These are phyloP conservation scores for Matsumyia berberina DNA, from an alignment of 2,888 invertebrate species.

Conservation along the genomic window DNA sequence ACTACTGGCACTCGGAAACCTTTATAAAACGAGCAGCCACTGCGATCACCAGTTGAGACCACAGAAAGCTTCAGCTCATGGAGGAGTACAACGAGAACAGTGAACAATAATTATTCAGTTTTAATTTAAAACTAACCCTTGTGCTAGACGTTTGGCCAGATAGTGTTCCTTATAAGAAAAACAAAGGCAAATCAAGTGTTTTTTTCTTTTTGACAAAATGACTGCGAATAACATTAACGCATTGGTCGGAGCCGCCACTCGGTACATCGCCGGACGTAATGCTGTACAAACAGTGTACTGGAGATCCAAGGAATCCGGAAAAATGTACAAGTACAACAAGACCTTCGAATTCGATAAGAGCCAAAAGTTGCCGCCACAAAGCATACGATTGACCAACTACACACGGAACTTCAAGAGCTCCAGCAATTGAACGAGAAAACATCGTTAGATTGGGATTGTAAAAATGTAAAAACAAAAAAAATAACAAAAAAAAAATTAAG, in stretches of 20 bases:
- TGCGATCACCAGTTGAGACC: conserved; percentile 55
- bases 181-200: conserved; percentile 9
- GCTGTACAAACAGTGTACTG: conserved; percentile 92
- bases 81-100: conserved; percentile 32
- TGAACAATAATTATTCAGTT: conserved; percentile 11
- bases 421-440: conserved; percentile 15
- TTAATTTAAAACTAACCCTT: not conserved
- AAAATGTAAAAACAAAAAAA: conserved; percentile 21
- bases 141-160: not conserved
- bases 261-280: conserved; percentile 90
- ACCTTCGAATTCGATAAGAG: conserved; percentile 86
- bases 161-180: conserved; percentile 15
- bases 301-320: conserved; percentile 86
- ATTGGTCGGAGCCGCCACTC: conserved; percentile 89
- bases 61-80: conserved; percentile 63
- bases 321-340: conserved; percentile 86
- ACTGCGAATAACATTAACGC: conserved; percentile 84
- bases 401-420: conserved; percentile 79
- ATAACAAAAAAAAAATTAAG: conserved; percentile 3
- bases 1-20: conserved; percentile 37
- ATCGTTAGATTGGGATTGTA: not conserved
- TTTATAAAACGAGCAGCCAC: conserved; percentile 63
- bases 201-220: conserved; percentile 42
- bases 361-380: conserved; percentile 83
- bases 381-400: conserved; percentile 83